phyloP scores from a whole-genome alignment of 2,888 invertebrate species.

The Drosophila falleni region DNA sequence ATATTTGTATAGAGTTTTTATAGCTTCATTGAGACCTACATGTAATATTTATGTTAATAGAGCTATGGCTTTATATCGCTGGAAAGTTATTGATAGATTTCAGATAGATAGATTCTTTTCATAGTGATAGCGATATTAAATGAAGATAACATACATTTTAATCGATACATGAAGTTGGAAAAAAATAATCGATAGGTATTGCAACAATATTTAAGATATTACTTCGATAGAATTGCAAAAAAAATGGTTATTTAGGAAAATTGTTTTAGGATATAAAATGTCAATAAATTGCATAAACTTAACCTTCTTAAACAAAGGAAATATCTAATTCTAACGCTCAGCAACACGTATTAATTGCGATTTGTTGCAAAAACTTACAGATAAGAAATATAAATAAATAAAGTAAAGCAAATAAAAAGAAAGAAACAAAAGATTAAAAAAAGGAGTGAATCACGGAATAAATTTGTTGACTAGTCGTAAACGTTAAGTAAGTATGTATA shows the following conservation, averaged over 20 bases:
- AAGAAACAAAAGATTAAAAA: not conserved
- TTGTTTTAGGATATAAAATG: not conserved
- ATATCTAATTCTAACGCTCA: not conserved
- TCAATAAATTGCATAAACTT: not conserved
- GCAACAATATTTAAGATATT: not conserved
- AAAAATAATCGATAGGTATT: not conserved
- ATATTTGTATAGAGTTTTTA: constrained; percentile 1
- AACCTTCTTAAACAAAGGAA: not conserved
- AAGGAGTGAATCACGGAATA: constrained; percentile 12
- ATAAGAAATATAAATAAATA: not conserved
- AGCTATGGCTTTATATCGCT: not conserved
- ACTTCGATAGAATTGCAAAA: not conserved
- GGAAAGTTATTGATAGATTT: not conserved
- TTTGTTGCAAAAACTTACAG: not conserved
- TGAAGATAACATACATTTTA: no score
- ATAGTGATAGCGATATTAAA: no score
- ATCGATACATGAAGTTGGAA: no score
- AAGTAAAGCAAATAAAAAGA: not conserved
- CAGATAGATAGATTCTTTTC: no score
- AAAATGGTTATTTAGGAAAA: not conserved
- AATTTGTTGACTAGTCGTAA: constrained; percentile 14
- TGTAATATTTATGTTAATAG: not conserved
- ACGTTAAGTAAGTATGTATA: constrained; percentile 1
- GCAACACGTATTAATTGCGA: not conserved
- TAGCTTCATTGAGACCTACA: constrained; percentile 2